Conservation (phyloP, 2,113 vertebrate species). For the Balaeniceps rex region DNA sequence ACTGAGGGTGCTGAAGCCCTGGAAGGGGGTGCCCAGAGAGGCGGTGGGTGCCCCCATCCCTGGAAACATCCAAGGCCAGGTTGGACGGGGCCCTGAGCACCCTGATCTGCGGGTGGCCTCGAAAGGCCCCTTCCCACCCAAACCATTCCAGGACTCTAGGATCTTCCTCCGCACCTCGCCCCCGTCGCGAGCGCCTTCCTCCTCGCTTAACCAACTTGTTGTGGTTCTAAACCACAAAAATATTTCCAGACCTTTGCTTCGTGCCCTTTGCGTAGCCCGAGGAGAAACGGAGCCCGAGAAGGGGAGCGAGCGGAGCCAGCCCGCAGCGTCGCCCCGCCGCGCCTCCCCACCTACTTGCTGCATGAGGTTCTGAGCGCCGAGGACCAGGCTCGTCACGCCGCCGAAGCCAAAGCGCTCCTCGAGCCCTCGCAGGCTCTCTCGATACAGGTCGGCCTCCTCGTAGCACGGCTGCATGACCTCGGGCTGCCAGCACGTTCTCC, state of each 20-base stretch:
- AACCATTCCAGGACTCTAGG: too few species aligned
- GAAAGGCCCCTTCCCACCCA: too few species aligned
- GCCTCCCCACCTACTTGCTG: conserved; percentile 31
- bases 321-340: neutral
- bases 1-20: too few species aligned
- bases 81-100: too few species aligned
- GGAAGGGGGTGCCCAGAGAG: too few species aligned
- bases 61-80: too few species aligned
- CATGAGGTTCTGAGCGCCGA: conserved; percentile 41
- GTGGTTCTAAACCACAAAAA: neutral
- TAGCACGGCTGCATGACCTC: conserved; percentile 43
- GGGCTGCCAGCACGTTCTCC: conserved; percentile 1
- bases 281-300: neutral
- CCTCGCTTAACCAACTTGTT: too few species aligned
- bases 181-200: too few species aligned
- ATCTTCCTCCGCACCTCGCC: neutral
- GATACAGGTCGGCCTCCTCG: neutral
- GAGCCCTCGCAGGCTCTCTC: neutral
- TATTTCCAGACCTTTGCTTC: too few species aligned
- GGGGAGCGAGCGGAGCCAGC: neutral
- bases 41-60: too few species aligned
- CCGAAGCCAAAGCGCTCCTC: conserved; percentile 17
- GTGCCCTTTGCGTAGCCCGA: neutral
- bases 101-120: too few species aligned
- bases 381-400: conserved; percentile 9